A percentile compares a stretch with the other conserved stretches of the same genome.
Evolutionary conservation across 2,888 invertebrate genomes (phyloP).

Genomic region (Eubasilissa splendida): DNA sequence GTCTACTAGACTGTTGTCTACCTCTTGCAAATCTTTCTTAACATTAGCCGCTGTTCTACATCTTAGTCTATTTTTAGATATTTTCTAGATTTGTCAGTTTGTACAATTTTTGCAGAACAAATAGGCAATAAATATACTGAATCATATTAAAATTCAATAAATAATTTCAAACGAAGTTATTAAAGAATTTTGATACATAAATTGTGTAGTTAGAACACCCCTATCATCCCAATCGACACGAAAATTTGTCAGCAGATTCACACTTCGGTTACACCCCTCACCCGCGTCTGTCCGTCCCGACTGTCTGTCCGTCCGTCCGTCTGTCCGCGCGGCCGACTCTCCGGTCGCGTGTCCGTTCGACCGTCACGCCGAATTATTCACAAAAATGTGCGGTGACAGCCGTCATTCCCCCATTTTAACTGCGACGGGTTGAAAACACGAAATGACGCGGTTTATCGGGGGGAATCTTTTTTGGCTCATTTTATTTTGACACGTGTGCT

Average conservation of each 20-base stretch:
- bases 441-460: conserved; percentile 5
- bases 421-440: neutral
- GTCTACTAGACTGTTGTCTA: too few species aligned
- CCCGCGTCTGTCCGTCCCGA: neutral
- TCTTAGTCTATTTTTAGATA: too few species aligned
- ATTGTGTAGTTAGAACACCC: too few species aligned
- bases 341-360: conserved; percentile 35
- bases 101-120: too few species aligned
- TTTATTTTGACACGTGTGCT: conserved; percentile 33
- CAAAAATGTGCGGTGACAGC: conserved; percentile 50
- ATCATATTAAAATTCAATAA: too few species aligned
- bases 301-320: conserved; percentile 34
- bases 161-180: too few species aligned
- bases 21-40: too few species aligned
- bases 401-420: conserved; percentile 4
- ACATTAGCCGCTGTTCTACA: too few species aligned
- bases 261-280: conserved; percentile 14
- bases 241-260: conserved; percentile 44
- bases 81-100: too few species aligned
- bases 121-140: too few species aligned
- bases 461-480: conserved; percentile 3
- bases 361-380: conserved; percentile 50
- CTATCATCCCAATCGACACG: neutral
- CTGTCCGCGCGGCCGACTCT: conserved; percentile 34
- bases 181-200: too few species aligned